Evolutionary conservation across 2,113 vertebrate species (phyloP).

Genomic region (Corythornis vintsioides): DNA sequence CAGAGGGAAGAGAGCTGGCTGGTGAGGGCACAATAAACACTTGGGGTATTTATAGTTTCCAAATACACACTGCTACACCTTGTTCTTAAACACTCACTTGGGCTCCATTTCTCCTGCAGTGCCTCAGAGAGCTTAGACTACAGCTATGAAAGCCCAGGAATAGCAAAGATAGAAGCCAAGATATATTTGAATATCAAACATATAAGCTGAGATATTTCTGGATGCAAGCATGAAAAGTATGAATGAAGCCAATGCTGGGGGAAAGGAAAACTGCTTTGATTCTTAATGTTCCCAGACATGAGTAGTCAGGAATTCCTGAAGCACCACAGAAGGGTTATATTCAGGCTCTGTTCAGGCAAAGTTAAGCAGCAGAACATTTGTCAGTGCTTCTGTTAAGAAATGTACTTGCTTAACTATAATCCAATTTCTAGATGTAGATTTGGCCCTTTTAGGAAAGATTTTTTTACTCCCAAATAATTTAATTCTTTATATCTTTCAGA

Average conservation of each 20-base stretch:
- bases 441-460: not conserved
- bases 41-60: not conserved
- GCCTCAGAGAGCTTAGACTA: not conserved
- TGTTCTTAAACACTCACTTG: not conserved
- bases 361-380: not conserved
- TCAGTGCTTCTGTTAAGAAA: not conserved
- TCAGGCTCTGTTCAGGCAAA: not conserved
- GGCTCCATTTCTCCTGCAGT: not conserved
- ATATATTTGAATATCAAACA: too few species aligned
- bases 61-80: not conserved
- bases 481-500: not conserved
- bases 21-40: not conserved
- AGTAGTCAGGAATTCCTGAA: not conserved
- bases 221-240: not conserved
- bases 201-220: not conserved
- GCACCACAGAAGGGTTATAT: not conserved
- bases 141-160: not conserved
- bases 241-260: not conserved
- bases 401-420: not conserved
- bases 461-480: not conserved
- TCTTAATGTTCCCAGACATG: not conserved
- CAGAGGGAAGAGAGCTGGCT: not conserved
- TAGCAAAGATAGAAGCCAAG: too few species aligned
- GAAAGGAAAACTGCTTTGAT: not conserved
- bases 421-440: not conserved